Percentiles rank a stretch among this genome's conserved stretches.
Evolutionary conservation across 1,140 invertebrate species (phyloP).

Genomic region (Bradynema listronoti): DNA sequence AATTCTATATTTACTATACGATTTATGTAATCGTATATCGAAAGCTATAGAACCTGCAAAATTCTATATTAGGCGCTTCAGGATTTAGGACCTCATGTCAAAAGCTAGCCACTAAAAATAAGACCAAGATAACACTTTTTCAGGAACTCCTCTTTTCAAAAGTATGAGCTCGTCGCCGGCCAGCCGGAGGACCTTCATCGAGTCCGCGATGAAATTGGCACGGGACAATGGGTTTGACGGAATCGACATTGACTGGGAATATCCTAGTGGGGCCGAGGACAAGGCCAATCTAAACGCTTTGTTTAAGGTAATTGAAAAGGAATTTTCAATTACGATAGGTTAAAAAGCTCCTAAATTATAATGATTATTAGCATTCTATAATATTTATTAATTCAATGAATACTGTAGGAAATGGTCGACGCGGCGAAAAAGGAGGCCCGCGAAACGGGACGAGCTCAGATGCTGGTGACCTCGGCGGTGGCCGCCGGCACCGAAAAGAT

Average conservation of each 20-base stretch:
- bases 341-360: too few species aligned
- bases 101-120: too few species aligned
- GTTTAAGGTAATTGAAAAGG: conserved; percentile 66
- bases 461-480: too few species aligned
- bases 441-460: too few species aligned
- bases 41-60: too few species aligned
- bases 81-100: too few species aligned
- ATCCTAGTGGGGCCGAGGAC: conserved; percentile 82
- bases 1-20: too few species aligned
- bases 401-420: conserved; percentile 5
- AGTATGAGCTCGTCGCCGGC: conserved; percentile 40
- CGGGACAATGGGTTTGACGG: conserved; percentile 55
- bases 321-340: too few species aligned
- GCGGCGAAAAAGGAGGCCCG: not conserved
- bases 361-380: too few species aligned
- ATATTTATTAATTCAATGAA: not conserved
- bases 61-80: too few species aligned
- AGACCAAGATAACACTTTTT: too few species aligned
- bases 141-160: conserved; percentile 39
- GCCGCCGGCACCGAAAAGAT: conserved; percentile 58
- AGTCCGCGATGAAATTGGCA: conserved; percentile 54
- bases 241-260: conserved; percentile 92
- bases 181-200: conserved; percentile 46
- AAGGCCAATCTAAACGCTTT: conserved; percentile 85
- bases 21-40: too few species aligned